phyloP scores from a whole-genome alignment of 2,888 invertebrate genomes.

The Scaptomyza caliginosa region DNA sequence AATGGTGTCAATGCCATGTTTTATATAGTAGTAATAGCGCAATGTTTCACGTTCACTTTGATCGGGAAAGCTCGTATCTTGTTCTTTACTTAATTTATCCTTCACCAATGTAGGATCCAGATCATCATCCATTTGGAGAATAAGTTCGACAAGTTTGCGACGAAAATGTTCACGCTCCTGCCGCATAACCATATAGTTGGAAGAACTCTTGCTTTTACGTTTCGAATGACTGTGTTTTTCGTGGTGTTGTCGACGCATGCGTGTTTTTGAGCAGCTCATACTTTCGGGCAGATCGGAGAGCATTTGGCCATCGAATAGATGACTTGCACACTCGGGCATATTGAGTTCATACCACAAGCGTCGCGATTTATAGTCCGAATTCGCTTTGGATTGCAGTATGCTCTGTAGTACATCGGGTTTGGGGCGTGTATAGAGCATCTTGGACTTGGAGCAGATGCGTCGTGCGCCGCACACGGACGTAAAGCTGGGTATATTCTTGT shows the following conservation, averaged over 20 bases:
- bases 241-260: slow-evolving; percentile 11
- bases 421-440: slow-evolving; percentile 79
- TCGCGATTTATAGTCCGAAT: slow-evolving; percentile 81
- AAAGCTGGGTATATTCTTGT: slow-evolving; percentile 62
- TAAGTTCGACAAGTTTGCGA: slow-evolving; percentile 90
- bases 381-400: slow-evolving; percentile 82
- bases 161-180: slow-evolving; percentile 93
- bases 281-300: slow-evolving; percentile 88
- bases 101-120: slow-evolving; percentile 57
- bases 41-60: slow-evolving; percentile 88
- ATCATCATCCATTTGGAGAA: slow-evolving; percentile 86
- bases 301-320: slow-evolving; percentile 80
- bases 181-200: slow-evolving; percentile 88
- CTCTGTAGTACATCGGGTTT: slow-evolving; percentile 76
- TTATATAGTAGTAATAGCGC: slow-evolving; percentile 95
- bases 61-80: slow-evolving; percentile 85
- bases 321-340: slow-evolving; percentile 82
- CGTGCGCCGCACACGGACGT: slow-evolving; percentile 67
- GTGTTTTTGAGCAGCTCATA: slow-evolving; percentile 83
- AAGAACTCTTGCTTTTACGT: slow-evolving; percentile 84
- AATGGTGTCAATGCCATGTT: slow-evolving; percentile 94
- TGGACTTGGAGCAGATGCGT: slow-evolving; percentile 74
- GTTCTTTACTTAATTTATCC: not conserved
- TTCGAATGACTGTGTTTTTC: slow-evolving; percentile 72
- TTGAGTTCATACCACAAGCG: slow-evolving; percentile 83